phyloP scores from a whole-genome alignment of 2,888 invertebrate genomes.

The Zygaena filipendulae region DNA sequence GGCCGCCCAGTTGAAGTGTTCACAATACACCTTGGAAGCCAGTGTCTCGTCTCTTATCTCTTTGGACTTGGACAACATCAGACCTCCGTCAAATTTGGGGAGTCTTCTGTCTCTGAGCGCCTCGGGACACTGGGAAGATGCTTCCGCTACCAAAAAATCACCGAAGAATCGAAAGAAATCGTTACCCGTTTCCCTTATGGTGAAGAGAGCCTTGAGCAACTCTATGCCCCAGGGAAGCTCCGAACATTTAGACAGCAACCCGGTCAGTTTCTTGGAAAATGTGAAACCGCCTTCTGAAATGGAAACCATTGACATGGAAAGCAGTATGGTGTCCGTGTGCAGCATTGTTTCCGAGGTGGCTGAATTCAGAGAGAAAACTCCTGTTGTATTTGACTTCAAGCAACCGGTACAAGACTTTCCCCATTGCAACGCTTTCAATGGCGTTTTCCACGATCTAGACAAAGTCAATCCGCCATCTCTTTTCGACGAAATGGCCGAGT shows the following conservation, averaged over 20 bases:
- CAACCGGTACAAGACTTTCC: slow-evolving; percentile 66
- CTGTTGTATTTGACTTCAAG: slow-evolving; percentile 68
- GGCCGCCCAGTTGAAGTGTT: slow-evolving; percentile 44
- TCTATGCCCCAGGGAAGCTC: slow-evolving; percentile 64
- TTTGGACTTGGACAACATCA: slow-evolving; percentile 78
- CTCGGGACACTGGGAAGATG: slow-evolving; percentile 62
- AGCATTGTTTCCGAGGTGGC: slow-evolving; percentile 85
- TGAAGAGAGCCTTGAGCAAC: slow-evolving; percentile 75
- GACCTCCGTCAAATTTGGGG: slow-evolving; percentile 82
- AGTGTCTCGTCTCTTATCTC: slow-evolving; percentile 71
- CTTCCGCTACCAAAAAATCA: slow-evolving; percentile 34
- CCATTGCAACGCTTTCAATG: slow-evolving; percentile 41
- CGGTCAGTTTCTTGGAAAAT: slow-evolving; percentile 77
- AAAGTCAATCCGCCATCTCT: slow-evolving; percentile 78
- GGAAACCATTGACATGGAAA: slow-evolving; percentile 82
- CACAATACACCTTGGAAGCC: slow-evolving; percentile 55
- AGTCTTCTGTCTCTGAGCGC: slow-evolving; percentile 68
- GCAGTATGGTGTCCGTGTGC: slow-evolving; percentile 85
- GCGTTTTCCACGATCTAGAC: slow-evolving; percentile 70
- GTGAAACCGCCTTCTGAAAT: slow-evolving; percentile 87
- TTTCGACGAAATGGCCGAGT: slow-evolving; percentile 77
- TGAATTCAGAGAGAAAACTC: slow-evolving; percentile 57
- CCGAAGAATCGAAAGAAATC: slow-evolving; percentile 73
- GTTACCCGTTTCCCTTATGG: slow-evolving; percentile 76
- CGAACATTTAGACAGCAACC: slow-evolving; percentile 72